Conservation (phyloP, 1,140 invertebrate genomes). For the Drosophila aff. region DNA sequence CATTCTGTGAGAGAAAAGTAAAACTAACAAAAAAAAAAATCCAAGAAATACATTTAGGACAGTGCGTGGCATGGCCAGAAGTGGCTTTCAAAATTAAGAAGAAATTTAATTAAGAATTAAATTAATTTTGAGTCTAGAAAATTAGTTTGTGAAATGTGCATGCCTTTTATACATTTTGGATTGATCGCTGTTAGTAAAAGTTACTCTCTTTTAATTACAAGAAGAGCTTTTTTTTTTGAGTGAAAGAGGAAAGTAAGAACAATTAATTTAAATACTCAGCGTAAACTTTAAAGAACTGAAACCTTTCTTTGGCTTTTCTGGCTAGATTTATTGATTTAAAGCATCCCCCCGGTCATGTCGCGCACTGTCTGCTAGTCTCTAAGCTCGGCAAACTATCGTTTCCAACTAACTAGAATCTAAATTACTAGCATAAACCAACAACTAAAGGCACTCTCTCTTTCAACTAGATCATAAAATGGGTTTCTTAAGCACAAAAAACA, state of each 20-base stretch:
- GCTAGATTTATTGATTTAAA: background rate
- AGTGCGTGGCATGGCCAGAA: slow-evolving; percentile 22
- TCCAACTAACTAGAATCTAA: slow-evolving; percentile 40
- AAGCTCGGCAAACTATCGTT: slow-evolving; percentile 37
- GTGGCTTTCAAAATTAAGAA: background rate
- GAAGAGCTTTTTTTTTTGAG: too few species aligned
- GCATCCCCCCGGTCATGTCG: background rate
- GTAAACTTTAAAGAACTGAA: background rate
- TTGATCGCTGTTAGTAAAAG: too few species aligned
- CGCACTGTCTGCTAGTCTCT: slow-evolving; percentile 28
- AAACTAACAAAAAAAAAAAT: slow-evolving; percentile 20
- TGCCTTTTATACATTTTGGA: background rate
- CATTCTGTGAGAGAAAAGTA: slow-evolving; percentile 50
- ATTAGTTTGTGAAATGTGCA: background rate
- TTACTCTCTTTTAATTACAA: too few species aligned
- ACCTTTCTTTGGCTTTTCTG: background rate
- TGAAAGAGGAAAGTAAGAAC: too few species aligned
- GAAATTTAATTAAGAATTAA: background rate
- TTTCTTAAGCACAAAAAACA: slow-evolving; percentile 57
- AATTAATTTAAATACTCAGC: too few species aligned
- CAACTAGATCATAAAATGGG: slow-evolving; percentile 57
- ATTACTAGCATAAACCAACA: slow-evolving; percentile 23
- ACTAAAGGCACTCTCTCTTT: slow-evolving; percentile 24
- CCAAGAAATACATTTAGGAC: slow-evolving; percentile 34
- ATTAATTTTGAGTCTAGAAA: background rate